phyloP scores from a whole-genome alignment of 30 jellyfish, hydroid and myxozoan genomes.

The Sanderia malayensis region DNA sequence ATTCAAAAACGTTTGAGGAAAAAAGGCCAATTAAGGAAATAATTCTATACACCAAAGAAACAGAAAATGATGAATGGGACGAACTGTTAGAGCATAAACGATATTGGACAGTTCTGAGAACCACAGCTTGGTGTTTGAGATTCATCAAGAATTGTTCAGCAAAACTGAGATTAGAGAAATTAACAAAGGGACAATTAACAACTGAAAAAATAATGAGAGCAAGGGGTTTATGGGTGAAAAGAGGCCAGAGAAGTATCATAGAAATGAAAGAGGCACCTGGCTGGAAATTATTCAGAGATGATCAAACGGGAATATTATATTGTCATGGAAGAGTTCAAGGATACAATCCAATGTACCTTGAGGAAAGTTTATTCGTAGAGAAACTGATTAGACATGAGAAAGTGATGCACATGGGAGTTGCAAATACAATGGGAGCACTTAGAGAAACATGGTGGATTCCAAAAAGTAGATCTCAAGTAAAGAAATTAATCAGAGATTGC shows the following conservation, averaged over 20 bases:
- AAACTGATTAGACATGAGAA: slow-evolving; percentile 20
- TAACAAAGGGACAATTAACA: slow-evolving; percentile 6
- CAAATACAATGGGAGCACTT: slow-evolving; percentile 33
- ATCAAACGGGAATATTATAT: neutral
- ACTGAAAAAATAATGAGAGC: slow-evolving; percentile 7
- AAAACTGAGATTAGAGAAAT: neutral
- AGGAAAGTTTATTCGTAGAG: slow-evolving; percentile 18
- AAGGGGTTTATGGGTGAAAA: slow-evolving; percentile 27
- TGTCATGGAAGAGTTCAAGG: slow-evolving; percentile 4
- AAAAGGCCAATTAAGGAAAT: slow-evolving; percentile 35
- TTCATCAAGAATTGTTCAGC: slow-evolving; percentile 18
- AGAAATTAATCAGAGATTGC: slow-evolving; percentile 8
- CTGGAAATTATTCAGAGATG: slow-evolving; percentile 2
- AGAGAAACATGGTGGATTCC: slow-evolving; percentile 32
- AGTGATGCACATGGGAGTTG: slow-evolving; percentile 16
- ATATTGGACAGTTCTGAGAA: slow-evolving; percentile 12
- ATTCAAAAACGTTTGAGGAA: slow-evolving; percentile 23
- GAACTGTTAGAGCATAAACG: neutral
- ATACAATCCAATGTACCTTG: slow-evolving; percentile 19
- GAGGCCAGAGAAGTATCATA: slow-evolving; percentile 10
- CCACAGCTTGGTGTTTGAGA: slow-evolving; percentile 38
- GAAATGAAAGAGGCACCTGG: slow-evolving; percentile 7
- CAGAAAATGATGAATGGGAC: slow-evolving; percentile 22
- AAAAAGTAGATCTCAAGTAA: slow-evolving; percentile 15
- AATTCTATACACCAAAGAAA: slow-evolving; percentile 26